Percentiles rank a stretch among this genome's conserved stretches.
phyloP scores from a whole-genome alignment of 2,888 invertebrate species.

The Amiota communis region DNA sequence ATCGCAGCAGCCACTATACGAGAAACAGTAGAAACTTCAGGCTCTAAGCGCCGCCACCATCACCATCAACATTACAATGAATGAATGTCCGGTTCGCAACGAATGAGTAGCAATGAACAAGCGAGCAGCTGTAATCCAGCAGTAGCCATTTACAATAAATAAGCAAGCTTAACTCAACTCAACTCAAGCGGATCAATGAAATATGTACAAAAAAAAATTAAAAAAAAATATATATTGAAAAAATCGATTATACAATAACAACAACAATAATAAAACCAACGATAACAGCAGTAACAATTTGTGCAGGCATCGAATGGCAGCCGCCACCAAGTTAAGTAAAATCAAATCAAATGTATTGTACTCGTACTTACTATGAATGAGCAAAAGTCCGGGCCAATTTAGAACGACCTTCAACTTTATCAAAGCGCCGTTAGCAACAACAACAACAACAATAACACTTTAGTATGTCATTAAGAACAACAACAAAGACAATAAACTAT shows the following conservation, averaged over 20 bases:
- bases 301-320: conserved; percentile 14
- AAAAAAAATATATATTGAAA: neutral
- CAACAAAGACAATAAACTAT: conserved; percentile 1
- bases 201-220: neutral
- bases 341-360: no score
- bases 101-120: neutral
- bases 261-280: conserved; percentile 22
- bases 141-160: conserved; percentile 3
- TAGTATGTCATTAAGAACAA: neutral
- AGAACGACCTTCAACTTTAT: conserved; percentile 54
- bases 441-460: conserved; percentile 9
- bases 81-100: conserved; percentile 27
- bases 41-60: neutral
- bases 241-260: conserved; percentile 25
- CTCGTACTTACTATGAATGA: no score
- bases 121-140: neutral
- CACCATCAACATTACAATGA: neutral
- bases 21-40: neutral
- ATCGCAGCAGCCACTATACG: conserved; percentile 42
- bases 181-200: conserved; percentile 26
- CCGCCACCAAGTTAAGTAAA: no score
- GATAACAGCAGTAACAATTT: neutral
- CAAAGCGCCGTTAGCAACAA: conserved; percentile 41
- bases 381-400: conserved; percentile 36
- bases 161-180: neutral